Evolutionary conservation across 2,113 vertebrate species (phyloP).

Genomic region (Litocranius walleri): DNA sequence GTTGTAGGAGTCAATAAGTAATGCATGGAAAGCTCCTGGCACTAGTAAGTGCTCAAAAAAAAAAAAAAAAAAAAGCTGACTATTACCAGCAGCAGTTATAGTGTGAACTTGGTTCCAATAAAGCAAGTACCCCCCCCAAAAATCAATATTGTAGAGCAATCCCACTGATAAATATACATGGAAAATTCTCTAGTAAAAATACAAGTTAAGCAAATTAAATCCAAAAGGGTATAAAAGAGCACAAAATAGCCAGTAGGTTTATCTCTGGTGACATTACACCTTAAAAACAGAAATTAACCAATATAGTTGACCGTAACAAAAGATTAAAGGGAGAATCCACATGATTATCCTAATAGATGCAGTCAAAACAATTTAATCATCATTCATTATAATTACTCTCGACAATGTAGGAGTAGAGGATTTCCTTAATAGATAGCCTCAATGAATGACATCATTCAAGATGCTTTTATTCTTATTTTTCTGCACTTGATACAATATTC

Average conservation of each 20-base stretch:
- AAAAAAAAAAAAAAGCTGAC: neutral
- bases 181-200: neutral
- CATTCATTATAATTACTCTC: neutral
- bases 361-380: neutral
- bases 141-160: neutral
- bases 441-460: neutral
- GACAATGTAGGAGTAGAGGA: neutral
- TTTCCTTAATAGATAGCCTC: neutral
- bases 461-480: neutral
- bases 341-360: neutral
- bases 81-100: neutral
- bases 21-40: neutral
- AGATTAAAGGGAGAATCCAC: neutral
- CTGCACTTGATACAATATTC: neutral
- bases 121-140: neutral
- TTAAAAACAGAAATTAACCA: neutral
- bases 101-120: neutral
- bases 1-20: neutral
- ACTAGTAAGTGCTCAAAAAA: neutral
- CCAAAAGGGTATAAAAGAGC: neutral
- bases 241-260: neutral
- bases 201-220: slow-evolving; percentile 10
- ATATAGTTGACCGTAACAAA: neutral
- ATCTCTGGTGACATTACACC: neutral
- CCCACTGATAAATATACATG: neutral